Base-by-base conservation (phyloP, 2,888 invertebrate genomes). In the Andrena trimmerana region DNA sequence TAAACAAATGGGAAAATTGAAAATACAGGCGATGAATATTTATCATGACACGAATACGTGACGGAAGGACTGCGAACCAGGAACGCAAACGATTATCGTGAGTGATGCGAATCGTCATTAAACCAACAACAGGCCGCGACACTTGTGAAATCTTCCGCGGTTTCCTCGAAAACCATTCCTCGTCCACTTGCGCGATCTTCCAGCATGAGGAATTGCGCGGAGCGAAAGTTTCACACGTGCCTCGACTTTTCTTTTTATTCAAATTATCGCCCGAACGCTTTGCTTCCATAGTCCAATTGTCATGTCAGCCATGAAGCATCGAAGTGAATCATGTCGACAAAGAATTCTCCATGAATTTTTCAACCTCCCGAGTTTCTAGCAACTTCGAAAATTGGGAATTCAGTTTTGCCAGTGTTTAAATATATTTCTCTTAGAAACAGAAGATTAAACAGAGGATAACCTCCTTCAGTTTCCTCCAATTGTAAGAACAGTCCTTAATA, bases 41-140 rank as follows among this genome's bases (percentile, higher is more conserved):
- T 65, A 79, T 67, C 80, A 5, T 57, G 27, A 63, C 48, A 36
- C 36, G 68, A 63, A 65, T 63, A 71, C 59, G 50, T 48, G 60
- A 48, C 42, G 29, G 42, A 50, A 31, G 27, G 16, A 6, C 10
- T 13, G 27, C n/a, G 52, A 52, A 27, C 6, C 20, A 8, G 16
- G 50, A 54, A n/a, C 24, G 42, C 50, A 20, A 33, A 69, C 54
- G 29, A 78, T 66, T 54, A 62, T 50, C 54, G 68, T 27, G 57
- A 72, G 54, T 42, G 65, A 81, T 69, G 69, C 73, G 73, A 79
- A 60, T 73, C 73, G 52, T 81, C 73, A 66, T 79, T 79, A 73
- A 74, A 27, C 42, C 73, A 79, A 74, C 68, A 78, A 66, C 65
- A 29, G 57, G n/a, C 79, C 66, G 79, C 63, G 72, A 81, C 73